Conservation (phyloP, 2,797 vertebrate genomes). For the Spinus pinus region DNA sequence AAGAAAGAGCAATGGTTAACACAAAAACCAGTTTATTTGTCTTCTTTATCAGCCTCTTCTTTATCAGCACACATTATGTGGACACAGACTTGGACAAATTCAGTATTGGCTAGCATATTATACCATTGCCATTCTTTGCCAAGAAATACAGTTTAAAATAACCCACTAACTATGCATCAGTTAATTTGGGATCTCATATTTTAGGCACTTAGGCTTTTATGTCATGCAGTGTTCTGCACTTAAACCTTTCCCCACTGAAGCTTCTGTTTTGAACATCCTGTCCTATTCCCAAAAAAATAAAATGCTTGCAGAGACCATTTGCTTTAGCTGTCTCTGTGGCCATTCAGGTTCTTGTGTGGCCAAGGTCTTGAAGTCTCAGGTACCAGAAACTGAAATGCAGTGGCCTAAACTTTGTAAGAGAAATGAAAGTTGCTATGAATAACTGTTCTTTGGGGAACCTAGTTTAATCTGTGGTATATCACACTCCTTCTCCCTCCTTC, state of each 20-base stretch:
- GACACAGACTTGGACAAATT: neutral
- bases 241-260: neutral
- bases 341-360: neutral
- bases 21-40: neutral
- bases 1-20: neutral
- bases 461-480: neutral
- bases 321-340: neutral
- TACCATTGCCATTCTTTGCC: neutral
- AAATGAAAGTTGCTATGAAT: neutral
- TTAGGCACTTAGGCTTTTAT: neutral
- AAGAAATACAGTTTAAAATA: neutral
- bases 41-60: neutral
- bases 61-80: neutral
- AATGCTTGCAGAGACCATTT: neutral
- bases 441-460: neutral
- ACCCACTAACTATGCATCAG: neutral
- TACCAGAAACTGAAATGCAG: neutral
- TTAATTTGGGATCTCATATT: neutral
- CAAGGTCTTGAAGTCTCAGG: neutral
- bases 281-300: neutral
- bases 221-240: neutral
- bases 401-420: neutral
- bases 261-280: neutral
- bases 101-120: neutral
- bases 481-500: neutral